Conservation (phyloP, 2,113 vertebrate genomes). For the Lepidothrix coronata region DNA sequence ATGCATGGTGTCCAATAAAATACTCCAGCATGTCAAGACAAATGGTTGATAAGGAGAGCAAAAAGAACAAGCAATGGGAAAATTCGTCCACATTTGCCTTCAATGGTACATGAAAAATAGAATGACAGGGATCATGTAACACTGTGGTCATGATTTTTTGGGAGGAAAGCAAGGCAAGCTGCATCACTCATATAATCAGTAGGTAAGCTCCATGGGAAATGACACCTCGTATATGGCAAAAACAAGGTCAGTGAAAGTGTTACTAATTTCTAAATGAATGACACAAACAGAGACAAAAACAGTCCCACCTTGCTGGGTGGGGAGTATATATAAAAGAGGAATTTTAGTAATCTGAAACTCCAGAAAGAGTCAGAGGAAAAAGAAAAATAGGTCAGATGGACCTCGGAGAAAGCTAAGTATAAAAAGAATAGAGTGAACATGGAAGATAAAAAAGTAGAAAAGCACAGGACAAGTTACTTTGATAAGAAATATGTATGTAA, state of each 20-base stretch:
- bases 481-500: background rate
- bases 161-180: background rate
- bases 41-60: background rate
- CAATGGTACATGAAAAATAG: background rate
- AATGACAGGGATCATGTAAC: background rate
- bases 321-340: background rate
- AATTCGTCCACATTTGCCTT: background rate
- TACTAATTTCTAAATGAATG: background rate
- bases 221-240: background rate
- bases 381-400: background rate
- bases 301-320: background rate
- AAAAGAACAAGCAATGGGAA: background rate
- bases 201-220: background rate
- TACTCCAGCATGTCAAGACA: background rate
- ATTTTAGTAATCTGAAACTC: background rate
- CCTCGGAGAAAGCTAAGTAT: background rate
- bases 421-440: background rate
- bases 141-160: background rate
- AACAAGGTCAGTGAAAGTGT: background rate
- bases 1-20: background rate
- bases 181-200: background rate
- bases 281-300: background rate
- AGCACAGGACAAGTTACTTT: background rate
- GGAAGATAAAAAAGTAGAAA: background rate
- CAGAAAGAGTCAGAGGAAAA: background rate